A percentile compares a stretch with the other conserved stretches of the same genome.
phyloP scores from a whole-genome alignment of 2,797 vertebrate species.

The Phataginus tetradactyla region DNA sequence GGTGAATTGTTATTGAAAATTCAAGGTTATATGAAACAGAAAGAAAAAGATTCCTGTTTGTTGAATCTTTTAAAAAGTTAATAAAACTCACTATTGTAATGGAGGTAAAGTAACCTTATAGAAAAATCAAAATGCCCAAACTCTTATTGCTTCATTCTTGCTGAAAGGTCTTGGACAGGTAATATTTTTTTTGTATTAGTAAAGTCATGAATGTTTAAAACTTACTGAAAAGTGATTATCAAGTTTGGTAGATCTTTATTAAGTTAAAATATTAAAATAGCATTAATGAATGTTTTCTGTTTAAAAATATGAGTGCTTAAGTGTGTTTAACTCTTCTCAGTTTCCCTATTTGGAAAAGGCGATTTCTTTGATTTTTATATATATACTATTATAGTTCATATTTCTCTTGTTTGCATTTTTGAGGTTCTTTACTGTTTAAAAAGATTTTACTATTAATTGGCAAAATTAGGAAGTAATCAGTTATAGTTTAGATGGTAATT shows the following conservation, averaged over 20 bases:
- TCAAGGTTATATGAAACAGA: constrained; percentile 47
- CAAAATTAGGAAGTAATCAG: constrained; percentile 7
- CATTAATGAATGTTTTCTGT: neutral
- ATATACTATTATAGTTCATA: neutral
- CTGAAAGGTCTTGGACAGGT: neutral
- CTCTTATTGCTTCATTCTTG: neutral
- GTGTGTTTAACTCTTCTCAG: neutral
- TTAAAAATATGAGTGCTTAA: constrained; percentile 21
- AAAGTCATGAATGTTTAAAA: constrained; percentile 44
- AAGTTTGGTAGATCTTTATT: constrained; percentile 18
- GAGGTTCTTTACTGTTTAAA: constrained; percentile 33
- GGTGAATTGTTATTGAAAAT: constrained; percentile 40
- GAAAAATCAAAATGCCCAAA: constrained; percentile 43
- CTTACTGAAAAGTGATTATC: neutral
- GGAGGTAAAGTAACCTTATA: constrained; percentile 49
- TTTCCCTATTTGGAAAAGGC: constrained; percentile 39
- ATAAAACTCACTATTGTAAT: constrained; percentile 50
- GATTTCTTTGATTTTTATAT: neutral
- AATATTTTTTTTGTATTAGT: neutral
- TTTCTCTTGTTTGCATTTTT: constrained; percentile 13
- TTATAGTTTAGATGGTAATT: constrained; percentile 19
- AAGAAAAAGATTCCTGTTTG: constrained; percentile 39
- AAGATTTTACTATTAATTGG: neutral
- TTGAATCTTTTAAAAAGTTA: constrained; percentile 49
- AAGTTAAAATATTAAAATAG: constrained; percentile 27